Evolutionary conservation across 2,113 vertebrate species (phyloP), one percentile per base, ranked within the genome.

Genomic region (Pterocles orientalis): DNA sequence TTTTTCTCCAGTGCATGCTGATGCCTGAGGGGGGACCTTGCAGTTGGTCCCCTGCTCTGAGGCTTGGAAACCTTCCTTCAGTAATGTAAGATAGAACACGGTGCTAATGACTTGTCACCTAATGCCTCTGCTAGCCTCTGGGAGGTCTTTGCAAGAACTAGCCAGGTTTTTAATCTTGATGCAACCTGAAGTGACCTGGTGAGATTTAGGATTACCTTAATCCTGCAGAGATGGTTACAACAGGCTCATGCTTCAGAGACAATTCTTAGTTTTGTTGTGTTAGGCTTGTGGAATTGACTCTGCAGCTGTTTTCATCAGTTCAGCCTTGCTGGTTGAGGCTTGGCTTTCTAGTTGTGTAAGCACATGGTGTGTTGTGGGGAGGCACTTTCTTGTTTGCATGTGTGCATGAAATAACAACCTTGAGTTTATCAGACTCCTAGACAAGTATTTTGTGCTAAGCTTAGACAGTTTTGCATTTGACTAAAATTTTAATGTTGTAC

Each of bases 151-250:
- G 75, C 31, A 36, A n/a, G 45, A 70, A 5, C 12, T 29, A 45
- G 41, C 18, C 43, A 50, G 29, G 21, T 57, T 85, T 87, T 61
- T 81, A 82, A 92, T 72, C 81, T 64, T 86, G 51, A 45, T 64
- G 57, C 69, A 87, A 60, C 81, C 86, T 68, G 48, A 68, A 71
- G 20, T 72, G 86, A 88, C 58, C 34, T n/a, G 34, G 9, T 7
- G 3, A 82, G 86, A 60, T 92, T 88, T 82, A 76, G 85, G 78
- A 79, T 87, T 95, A 79, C 48, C 7, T 47, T 93, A 93, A 90
- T 94, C 82, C 41, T 29, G 3, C 31, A 23, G 64, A 58, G 66
- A 1, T 54, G 19, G 50, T 61, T 88, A 47, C 50, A 58, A 41
- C 15, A 6, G 12, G 72, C 12, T 50, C 16, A 28, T 6, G 20